phyloP scores from a whole-genome alignment of 2,113 vertebrate genomes.

The Gambusia affinis region DNA sequence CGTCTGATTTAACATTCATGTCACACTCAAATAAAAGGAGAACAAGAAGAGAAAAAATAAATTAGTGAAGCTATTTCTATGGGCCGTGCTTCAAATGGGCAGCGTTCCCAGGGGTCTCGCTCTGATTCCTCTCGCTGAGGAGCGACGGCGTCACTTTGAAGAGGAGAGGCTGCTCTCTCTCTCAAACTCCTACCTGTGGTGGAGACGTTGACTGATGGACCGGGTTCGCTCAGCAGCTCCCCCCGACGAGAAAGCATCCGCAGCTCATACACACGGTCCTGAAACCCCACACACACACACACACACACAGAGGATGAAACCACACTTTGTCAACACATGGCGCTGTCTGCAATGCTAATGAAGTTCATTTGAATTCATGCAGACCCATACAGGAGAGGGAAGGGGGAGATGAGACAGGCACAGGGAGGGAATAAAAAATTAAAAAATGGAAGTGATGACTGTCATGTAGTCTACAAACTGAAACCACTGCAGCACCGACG shows the following conservation, averaged over 20 bases:
- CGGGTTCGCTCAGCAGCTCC: constrained; percentile 89
- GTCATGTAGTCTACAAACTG: constrained; percentile 27
- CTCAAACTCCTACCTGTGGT: constrained; percentile 84
- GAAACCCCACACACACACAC: constrained; percentile 28
- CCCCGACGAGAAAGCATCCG: constrained; percentile 90
- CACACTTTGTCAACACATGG: constrained; percentile 75
- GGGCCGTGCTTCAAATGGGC: constrained; percentile 58
- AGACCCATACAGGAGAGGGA: constrained; percentile 39
- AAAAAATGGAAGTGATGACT: constrained; percentile 50
- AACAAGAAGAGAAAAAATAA: constrained; percentile 42
- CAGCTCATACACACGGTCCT: constrained; percentile 92
- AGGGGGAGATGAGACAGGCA: constrained; percentile 30
- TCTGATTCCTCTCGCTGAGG: constrained; percentile 52
- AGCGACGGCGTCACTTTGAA: constrained; percentile 26
- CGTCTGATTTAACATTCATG: constrained; percentile 57
- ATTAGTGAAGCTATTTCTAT: constrained; percentile 62
- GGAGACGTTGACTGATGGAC: constrained; percentile 91
- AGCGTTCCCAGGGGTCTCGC: constrained; percentile 50
- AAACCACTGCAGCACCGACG: constrained; percentile 25
- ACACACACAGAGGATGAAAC: constrained; percentile 68
- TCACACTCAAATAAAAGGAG: constrained; percentile 41
- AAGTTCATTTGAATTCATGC: constrained; percentile 72
- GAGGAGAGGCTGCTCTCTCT: constrained; percentile 36
- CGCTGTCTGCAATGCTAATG: constrained; percentile 77
- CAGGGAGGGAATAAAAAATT: constrained; percentile 23